These are phyloP conservation scores for Sebastes baramenuke DNA, from an alignment of 2,797 vertebrate species.

Conservation along the genomic window DNA sequence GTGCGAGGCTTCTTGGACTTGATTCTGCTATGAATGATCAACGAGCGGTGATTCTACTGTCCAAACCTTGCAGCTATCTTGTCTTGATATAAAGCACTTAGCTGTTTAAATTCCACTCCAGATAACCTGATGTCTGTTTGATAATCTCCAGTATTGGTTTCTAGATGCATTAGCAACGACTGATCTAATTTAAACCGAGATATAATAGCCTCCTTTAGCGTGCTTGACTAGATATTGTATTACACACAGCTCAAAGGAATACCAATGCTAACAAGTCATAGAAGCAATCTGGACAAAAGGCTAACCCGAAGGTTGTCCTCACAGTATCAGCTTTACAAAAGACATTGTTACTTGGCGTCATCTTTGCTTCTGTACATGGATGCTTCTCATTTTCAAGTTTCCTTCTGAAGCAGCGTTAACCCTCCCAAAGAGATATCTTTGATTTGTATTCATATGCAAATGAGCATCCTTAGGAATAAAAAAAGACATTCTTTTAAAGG, in stretches of 20 bases:
- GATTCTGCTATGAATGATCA: background rate
- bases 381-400: slow-evolving; percentile 61
- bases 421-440: slow-evolving; percentile 60
- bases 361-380: slow-evolving; percentile 19
- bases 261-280: slow-evolving; percentile 36
- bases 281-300: slow-evolving; percentile 37
- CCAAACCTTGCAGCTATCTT: background rate
- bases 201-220: slow-evolving; percentile 24
- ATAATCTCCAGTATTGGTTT: slow-evolving; percentile 36
- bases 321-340: slow-evolving; percentile 31
- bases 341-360: slow-evolving; percentile 24
- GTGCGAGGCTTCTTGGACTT: fast-evolving
- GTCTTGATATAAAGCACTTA: background rate
- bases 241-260: slow-evolving; percentile 33
- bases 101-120: background rate
- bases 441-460: slow-evolving; percentile 74
- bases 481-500: slow-evolving; percentile 46
- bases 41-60: background rate
- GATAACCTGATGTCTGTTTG: slow-evolving; percentile 25
- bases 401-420: slow-evolving; percentile 40
- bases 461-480: slow-evolving; percentile 44
- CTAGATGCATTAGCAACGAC: slow-evolving; percentile 38
- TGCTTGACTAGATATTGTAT: slow-evolving; percentile 44
- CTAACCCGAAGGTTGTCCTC: slow-evolving; percentile 23
- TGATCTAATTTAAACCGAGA: slow-evolving; percentile 41